phyloP scores from a whole-genome alignment of 1,140 invertebrate species.

The Diprion similis region DNA sequence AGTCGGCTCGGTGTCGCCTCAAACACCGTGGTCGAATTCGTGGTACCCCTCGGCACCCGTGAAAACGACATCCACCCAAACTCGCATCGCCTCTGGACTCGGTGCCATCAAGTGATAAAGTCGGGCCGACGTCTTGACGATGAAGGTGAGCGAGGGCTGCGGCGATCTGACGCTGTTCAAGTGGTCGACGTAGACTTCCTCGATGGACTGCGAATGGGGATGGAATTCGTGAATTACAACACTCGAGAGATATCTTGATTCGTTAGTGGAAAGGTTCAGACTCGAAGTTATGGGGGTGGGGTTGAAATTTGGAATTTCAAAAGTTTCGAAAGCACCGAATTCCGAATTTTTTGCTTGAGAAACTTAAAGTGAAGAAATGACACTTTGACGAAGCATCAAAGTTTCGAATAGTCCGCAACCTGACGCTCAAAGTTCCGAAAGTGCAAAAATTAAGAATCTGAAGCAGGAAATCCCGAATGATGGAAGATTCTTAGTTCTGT shows the following conservation, averaged over 20 bases:
- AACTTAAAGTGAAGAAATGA: too few species aligned
- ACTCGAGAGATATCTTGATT: conserved; percentile 9
- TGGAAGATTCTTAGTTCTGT: too few species aligned
- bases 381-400: too few species aligned
- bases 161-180: conserved; percentile 91
- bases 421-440: too few species aligned
- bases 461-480: too few species aligned
- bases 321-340: too few species aligned
- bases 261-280: background rate
- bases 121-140: conserved; percentile 93
- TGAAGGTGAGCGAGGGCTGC: conserved; percentile 90
- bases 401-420: too few species aligned
- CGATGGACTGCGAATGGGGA: conserved; percentile 78
- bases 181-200: conserved; percentile 97
- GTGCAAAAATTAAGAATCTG: too few species aligned
- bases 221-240: conserved; percentile 14
- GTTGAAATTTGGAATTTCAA: too few species aligned
- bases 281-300: too few species aligned
- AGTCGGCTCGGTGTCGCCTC: conserved; percentile 27
- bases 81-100: conserved; percentile 90
- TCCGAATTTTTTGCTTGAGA: too few species aligned
- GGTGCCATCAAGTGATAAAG: conserved; percentile 93
- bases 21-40: conserved; percentile 68
- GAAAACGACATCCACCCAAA: conserved; percentile 97
- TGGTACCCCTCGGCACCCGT: conserved; percentile 88